phyloP scores from a whole-genome alignment of 2,113 vertebrate species.

The Tenebrosternarchus preto region DNA sequence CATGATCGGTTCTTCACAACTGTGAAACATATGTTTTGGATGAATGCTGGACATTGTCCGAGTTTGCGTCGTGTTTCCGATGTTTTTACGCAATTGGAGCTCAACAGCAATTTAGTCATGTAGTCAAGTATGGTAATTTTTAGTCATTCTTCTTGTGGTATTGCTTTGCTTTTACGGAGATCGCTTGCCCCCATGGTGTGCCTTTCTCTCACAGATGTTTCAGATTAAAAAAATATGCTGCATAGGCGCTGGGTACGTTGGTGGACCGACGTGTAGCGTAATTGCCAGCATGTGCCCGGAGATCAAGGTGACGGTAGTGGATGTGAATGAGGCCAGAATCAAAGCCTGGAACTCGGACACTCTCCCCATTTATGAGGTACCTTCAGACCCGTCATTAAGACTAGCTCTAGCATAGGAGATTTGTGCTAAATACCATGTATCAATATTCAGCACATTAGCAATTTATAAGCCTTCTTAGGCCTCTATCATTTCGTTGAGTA shows the following conservation, averaged over 20 bases:
- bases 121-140: background rate
- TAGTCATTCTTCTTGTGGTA: background rate
- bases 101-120: background rate
- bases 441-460: too few relatives aligned
- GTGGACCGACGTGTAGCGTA: conserved; percentile 95
- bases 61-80: background rate
- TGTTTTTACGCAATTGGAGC: background rate
- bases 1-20: background rate
- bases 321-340: conserved; percentile 92
- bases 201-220: conserved; percentile 78
- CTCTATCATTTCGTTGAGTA: too few relatives aligned
- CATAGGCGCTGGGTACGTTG: conserved; percentile 96
- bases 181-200: background rate
- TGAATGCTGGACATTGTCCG: background rate
- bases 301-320: conserved; percentile 87
- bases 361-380: conserved; percentile 97
- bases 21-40: background rate
- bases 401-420: too few relatives aligned
- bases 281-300: conserved; percentile 95
- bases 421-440: too few relatives aligned
- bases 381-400: background rate
- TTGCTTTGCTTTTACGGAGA: background rate
- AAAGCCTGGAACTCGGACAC: conserved; percentile 96
- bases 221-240: conserved; percentile 96
- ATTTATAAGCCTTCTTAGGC: too few relatives aligned